These are phyloP conservation scores for Zaprionus tsacasi DNA, from an alignment of 1,140 invertebrate genomes.

Conservation along the genomic window DNA sequence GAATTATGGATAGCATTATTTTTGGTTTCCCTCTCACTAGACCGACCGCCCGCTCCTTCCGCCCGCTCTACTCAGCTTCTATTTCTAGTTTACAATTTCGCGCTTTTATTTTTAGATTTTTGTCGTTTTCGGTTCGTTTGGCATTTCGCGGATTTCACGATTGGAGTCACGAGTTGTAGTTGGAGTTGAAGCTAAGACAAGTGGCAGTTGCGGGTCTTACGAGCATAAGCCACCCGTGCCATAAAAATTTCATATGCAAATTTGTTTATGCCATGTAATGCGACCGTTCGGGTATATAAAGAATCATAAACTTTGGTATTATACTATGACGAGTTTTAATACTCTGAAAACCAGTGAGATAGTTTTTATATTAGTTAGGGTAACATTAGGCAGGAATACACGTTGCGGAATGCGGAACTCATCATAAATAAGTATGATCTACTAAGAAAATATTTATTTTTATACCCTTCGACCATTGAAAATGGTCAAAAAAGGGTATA, in stretches of 20 bases:
- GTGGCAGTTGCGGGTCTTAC: conserved; percentile 47
- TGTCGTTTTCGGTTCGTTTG: conserved; percentile 28
- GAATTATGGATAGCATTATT: conserved; percentile 48
- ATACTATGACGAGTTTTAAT: conserved; percentile 12
- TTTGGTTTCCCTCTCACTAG: conserved; percentile 10
- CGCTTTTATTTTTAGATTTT: conserved; percentile 38
- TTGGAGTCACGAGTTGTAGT: conserved; percentile 42
- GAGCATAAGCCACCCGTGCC: conserved; percentile 34
- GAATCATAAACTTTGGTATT: conserved; percentile 51
- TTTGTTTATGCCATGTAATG: conserved; percentile 51
- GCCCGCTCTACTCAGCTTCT: background rate
- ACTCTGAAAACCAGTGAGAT: background rate
- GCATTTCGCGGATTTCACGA: conserved; percentile 40
- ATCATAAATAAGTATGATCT: too few relatives aligned
- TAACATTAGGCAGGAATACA: too few relatives aligned
- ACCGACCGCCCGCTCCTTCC: background rate
- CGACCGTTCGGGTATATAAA: conserved; percentile 40
- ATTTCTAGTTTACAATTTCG: conserved; percentile 37
- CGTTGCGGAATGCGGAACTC: background rate
- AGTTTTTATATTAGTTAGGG: background rate
- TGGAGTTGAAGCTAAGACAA: conserved; percentile 38
- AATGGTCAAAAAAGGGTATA: too few relatives aligned
- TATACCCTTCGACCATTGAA: too few relatives aligned
- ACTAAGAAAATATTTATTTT: too few relatives aligned
- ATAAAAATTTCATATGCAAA: conserved; percentile 59